These are phyloP conservation scores for Leucosticte australis DNA, from an alignment of 2,113 vertebrate genomes.

Conservation along the genomic window DNA sequence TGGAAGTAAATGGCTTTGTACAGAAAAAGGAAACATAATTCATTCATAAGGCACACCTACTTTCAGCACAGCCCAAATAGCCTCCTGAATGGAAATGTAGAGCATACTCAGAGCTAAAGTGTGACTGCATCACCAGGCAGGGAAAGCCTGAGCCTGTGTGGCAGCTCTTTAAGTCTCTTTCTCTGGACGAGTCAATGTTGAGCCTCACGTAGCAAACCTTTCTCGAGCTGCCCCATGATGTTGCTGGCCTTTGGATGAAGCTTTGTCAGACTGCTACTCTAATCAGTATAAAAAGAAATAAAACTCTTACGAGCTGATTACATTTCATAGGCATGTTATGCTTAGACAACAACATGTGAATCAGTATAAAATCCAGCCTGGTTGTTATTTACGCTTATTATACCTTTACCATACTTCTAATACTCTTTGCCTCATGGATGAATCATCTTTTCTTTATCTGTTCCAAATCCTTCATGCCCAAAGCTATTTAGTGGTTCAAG, in stretches of 20 bases:
- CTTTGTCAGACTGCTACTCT: neutral
- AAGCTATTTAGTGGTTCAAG: neutral
- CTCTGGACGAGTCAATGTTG: fast-evolving
- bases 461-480: neutral
- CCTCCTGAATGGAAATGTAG: neutral
- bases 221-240: fast-evolving
- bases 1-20: neutral
- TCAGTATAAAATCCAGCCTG: neutral
- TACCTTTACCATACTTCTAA: neutral
- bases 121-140: neutral
- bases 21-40: neutral
- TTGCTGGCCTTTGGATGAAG: neutral
- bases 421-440: neutral
- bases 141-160: neutral
- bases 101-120: fast-evolving
- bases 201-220: fast-evolving
- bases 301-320: neutral
- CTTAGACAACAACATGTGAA: neutral
- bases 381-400: neutral
- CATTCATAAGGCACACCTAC: neutral
- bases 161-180: neutral
- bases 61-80: neutral
- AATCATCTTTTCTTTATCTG: neutral
- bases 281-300: neutral
- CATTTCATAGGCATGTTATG: neutral